Conservation (phyloP, 2,113 vertebrate species). For the Aythya baeri region DNA sequence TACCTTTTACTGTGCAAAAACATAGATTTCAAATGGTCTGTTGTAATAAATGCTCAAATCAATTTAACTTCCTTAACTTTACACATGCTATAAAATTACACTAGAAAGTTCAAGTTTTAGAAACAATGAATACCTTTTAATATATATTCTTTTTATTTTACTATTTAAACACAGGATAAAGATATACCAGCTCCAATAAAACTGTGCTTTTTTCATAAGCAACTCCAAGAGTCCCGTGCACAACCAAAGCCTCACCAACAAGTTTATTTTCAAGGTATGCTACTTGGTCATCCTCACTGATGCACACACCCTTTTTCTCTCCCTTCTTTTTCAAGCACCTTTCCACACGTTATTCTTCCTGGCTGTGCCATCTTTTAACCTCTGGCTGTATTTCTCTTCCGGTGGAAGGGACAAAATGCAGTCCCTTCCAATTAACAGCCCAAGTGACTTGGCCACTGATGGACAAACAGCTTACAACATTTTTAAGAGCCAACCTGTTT, state of each 20-base stretch:
- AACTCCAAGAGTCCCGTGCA: neutral
- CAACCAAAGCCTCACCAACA: neutral
- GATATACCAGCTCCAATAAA: conserved; percentile 5
- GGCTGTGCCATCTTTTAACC: neutral
- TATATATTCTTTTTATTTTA: conserved; percentile 22
- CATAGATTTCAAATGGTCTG: conserved; percentile 35
- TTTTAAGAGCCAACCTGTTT: neutral
- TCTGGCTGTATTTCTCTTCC: neutral
- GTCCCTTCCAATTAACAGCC: neutral
- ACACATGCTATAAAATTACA: conserved; percentile 73
- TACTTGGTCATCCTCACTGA: neutral
- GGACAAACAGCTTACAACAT: neutral
- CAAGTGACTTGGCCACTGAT: rapidly evolving
- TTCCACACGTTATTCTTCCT: neutral
- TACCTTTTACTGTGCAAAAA: conserved; percentile 52
- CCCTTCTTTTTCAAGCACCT: neutral
- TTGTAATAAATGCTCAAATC: conserved; percentile 73
- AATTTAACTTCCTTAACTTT: conserved; percentile 60
- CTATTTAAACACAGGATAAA: conserved; percentile 7
- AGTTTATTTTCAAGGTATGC: neutral
- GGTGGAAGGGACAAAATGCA: neutral
- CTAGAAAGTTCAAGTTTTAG: conserved; percentile 68
- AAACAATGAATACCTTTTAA: conserved; percentile 35
- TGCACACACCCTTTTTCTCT: neutral
- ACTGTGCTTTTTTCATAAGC: neutral